Percentiles rank a stretch among this genome's conserved stretches.
These are phyloP conservation scores for Bombus affinis DNA, from an alignment of 1,140 invertebrate genomes.

Conservation along the genomic window DNA sequence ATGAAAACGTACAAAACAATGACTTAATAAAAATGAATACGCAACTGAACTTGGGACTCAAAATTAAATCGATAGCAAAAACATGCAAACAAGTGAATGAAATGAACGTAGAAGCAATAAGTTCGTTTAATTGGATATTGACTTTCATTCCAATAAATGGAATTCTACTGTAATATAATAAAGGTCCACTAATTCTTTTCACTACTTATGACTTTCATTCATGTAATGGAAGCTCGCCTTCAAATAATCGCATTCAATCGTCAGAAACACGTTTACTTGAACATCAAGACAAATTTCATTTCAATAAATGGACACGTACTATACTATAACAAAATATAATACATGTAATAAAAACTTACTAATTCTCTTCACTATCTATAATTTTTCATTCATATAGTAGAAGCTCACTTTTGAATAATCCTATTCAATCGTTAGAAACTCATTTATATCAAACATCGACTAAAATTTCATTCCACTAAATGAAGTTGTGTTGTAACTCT, in stretches of 20 bases:
- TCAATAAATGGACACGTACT: not conserved
- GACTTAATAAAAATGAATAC: too few species aligned
- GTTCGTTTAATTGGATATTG: too few species aligned
- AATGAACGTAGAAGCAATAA: too few species aligned
- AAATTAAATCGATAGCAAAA: too few species aligned
- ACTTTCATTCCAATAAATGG: not conserved
- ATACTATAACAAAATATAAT: too few species aligned
- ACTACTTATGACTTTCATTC: not conserved
- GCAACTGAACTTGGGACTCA: too few species aligned
- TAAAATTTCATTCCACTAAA: not conserved
- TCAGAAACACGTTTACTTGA: not conserved
- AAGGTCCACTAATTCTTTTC: not conserved
- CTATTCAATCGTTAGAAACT: not conserved
- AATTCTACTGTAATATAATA: not conserved
- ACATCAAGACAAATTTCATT: not conserved
- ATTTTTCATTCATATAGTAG: too few species aligned
- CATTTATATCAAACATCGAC: too few species aligned
- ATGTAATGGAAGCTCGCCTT: not conserved
- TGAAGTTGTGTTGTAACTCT: not conserved
- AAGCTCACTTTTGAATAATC: not conserved
- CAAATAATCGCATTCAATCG: not conserved
- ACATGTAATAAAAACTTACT: too few species aligned
- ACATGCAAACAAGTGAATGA: too few species aligned
- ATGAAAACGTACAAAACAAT: too few species aligned
- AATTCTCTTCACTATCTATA: too few species aligned